These are phyloP conservation scores for Acanthosepion lycidas DNA, from an alignment of 2,888 invertebrate genomes.

Conservation along the genomic window DNA sequence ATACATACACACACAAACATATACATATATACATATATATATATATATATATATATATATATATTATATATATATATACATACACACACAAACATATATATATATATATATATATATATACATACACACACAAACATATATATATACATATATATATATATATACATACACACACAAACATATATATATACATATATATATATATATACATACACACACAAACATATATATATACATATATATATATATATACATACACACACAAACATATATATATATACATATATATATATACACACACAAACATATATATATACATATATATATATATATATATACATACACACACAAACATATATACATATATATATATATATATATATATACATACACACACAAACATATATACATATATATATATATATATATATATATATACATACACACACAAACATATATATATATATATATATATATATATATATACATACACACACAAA, in stretches of 20 bases:
- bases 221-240: background rate
- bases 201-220: background rate
- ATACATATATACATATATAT: conserved; percentile 14
- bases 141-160: background rate
- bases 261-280: too few relatives aligned
- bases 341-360: background rate
- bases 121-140: background rate
- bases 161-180: background rate
- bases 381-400: background rate
- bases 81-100: background rate
- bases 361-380: background rate
- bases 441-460: background rate
- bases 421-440: conserved; percentile 25
- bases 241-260: background rate
- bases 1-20: background rate
- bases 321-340: background rate
- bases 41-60: background rate
- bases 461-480: background rate
- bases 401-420: too few relatives aligned
- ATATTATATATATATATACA: conserved; percentile 25
- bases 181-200: background rate
- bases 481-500: background rate
- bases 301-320: background rate
- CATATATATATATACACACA: background rate
- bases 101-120: conserved; percentile 5